These are phyloP conservation scores for Tigriopus japonicus DNA, from an alignment of 1,140 invertebrate species.

Conservation along the genomic window DNA sequence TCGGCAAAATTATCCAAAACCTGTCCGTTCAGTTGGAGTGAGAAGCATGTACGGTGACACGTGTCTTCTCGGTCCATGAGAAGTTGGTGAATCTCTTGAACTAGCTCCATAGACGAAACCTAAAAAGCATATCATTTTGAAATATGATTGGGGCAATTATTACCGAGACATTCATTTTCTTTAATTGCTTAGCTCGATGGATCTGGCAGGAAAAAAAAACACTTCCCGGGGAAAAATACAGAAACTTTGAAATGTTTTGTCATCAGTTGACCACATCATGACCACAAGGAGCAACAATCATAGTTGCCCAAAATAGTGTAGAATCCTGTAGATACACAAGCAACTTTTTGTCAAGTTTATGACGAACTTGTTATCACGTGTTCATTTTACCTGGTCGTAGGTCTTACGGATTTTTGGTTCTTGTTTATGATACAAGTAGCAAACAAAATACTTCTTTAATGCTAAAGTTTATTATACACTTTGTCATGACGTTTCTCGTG, in stretches of 20 bases:
- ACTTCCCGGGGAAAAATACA: constrained; percentile 6
- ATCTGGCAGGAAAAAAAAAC: constrained; percentile 3
- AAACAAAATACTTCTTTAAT: no score
- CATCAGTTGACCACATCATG: no score
- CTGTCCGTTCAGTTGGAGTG: constrained; percentile 75
- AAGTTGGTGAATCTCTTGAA: constrained; percentile 95
- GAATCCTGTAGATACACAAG: no score
- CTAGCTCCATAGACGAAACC: constrained; percentile 92
- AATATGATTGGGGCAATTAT: background rate
- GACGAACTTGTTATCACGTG: no score
- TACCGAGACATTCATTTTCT: background rate
- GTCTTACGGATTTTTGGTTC: no score
- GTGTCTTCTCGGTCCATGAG: constrained; percentile 95
- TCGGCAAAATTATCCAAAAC: constrained; percentile 95
- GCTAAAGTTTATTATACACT: no score
- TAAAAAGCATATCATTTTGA: constrained; percentile 23
- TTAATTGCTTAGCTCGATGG: background rate
- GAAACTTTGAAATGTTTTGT: background rate
- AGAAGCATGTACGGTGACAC: constrained; percentile 93
- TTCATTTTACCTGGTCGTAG: no score
- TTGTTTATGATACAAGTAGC: no score
- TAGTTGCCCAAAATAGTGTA: no score
- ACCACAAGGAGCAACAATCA: no score
- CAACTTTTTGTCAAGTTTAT: no score
- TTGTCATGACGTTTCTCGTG: no score